These are phyloP conservation scores for Chrysopa pallens DNA, from an alignment of 1,140 invertebrate species.

Conservation along the genomic window DNA sequence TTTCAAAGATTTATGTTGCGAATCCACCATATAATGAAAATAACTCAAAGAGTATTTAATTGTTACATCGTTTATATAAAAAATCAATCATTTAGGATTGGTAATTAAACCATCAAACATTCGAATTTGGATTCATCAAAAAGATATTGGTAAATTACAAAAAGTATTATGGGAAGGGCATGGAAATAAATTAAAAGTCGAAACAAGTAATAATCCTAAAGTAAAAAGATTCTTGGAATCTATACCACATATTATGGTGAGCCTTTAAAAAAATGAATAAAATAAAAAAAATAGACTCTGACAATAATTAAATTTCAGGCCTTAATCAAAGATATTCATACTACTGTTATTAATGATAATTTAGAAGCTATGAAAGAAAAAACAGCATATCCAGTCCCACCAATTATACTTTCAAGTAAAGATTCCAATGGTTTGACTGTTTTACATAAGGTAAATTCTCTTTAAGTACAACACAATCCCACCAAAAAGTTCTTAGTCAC, in stretches of 20 bases:
- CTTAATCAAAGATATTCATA: constrained; percentile 64
- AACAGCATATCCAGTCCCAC: constrained; percentile 46
- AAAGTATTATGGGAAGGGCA: constrained; percentile 76
- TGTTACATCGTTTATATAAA: too few relatives aligned
- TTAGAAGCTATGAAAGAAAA: constrained; percentile 46
- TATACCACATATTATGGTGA: constrained; percentile 75
- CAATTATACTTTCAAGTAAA: constrained; percentile 55
- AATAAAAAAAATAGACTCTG: constrained; percentile 3
- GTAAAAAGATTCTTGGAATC: constrained; percentile 67
- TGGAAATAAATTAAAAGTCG: constrained; percentile 56
- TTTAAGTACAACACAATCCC: too few relatives aligned
- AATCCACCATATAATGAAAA: too few relatives aligned
- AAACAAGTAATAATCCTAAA: constrained; percentile 63
- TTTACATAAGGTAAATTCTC: constrained; percentile 61
- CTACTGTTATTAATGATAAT: constrained; percentile 55
- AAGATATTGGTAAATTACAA: constrained; percentile 63
- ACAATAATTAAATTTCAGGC: constrained; percentile 30
- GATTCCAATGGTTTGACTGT: constrained; percentile 63
- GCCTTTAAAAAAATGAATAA: constrained; percentile 5
- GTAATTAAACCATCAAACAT: constrained; percentile 72
- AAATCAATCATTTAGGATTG: constrained; percentile 39
- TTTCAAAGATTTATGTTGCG: too few relatives aligned
- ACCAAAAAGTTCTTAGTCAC: too few relatives aligned
- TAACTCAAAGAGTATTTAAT: too few relatives aligned
- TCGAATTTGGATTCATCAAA: constrained; percentile 80